Evolutionary conservation across 2,113 vertebrate genomes (phyloP).

Genomic region (Pachyramphus minor): DNA sequence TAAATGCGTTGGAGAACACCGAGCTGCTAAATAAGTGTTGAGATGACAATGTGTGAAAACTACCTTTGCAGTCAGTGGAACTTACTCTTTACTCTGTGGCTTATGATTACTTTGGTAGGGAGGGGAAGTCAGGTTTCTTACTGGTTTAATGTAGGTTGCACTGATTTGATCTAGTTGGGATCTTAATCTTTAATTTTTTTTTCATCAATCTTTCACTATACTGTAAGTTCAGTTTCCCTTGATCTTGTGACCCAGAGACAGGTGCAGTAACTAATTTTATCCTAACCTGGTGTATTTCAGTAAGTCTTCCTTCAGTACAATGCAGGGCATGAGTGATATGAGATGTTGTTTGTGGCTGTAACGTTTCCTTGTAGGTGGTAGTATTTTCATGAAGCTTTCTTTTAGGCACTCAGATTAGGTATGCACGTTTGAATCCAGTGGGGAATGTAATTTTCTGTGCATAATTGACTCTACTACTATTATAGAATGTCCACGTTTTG

Average conservation of each 20-base stretch:
- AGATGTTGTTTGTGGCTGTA: not conserved
- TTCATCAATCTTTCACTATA: not conserved
- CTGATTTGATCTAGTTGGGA: not conserved
- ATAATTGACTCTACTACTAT: not conserved
- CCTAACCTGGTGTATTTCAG: not conserved
- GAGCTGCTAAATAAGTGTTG: not conserved
- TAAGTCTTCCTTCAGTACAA: not conserved
- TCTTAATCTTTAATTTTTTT: not conserved
- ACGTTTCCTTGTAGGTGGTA: not conserved
- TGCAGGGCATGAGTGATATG: not conserved
- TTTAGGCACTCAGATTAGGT: not conserved
- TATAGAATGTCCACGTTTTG: not conserved
- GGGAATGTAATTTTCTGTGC: not conserved
- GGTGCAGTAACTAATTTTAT: rapidly evolving
- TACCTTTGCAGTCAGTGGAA: not conserved
- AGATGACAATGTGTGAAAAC: not conserved
- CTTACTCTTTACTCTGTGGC: not conserved
- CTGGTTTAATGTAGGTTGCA: not conserved
- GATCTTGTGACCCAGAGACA: not conserved
- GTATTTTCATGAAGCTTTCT: not conserved
- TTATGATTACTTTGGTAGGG: not conserved
- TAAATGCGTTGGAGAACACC: not conserved
- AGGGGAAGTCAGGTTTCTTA: not conserved
- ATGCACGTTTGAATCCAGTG: not conserved
- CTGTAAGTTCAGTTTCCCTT: not conserved